These are phyloP conservation scores for Prunella himalayana DNA, from an alignment of 2,113 vertebrate genomes.

Conservation along the genomic window DNA sequence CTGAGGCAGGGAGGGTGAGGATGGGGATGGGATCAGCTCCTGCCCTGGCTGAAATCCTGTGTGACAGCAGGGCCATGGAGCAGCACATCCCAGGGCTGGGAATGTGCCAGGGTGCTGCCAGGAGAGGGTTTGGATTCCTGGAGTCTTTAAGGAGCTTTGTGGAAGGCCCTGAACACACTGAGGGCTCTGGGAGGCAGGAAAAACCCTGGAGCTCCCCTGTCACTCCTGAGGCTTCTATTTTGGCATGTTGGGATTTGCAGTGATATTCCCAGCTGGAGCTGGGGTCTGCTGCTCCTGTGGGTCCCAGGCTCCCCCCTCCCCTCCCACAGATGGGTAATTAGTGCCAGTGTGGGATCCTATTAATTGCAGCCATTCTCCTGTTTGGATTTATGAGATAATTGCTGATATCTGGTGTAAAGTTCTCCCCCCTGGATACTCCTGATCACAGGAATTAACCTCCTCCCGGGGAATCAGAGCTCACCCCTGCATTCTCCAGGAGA, in stretches of 20 bases:
- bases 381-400: slow-evolving; percentile 45
- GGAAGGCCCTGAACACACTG: background rate
- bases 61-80: accelerated
- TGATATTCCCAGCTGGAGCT: background rate
- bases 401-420: background rate
- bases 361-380: background rate
- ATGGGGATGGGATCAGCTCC: background rate
- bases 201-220: background rate
- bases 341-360: background rate
- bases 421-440: background rate
- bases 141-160: background rate
- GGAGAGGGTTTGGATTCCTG: background rate
- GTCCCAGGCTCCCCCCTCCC: background rate
- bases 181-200: background rate
- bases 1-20: accelerated
- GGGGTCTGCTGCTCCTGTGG: accelerated
- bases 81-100: background rate
- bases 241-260: accelerated
- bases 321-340: background rate
- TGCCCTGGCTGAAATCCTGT: background rate
- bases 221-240: accelerated
- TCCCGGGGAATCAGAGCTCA: background rate
- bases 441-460: background rate
- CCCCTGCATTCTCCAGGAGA: background rate
- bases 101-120: accelerated